phyloP scores from a whole-genome alignment of 2,888 invertebrate species.

The Ceriagrion tenellum region DNA sequence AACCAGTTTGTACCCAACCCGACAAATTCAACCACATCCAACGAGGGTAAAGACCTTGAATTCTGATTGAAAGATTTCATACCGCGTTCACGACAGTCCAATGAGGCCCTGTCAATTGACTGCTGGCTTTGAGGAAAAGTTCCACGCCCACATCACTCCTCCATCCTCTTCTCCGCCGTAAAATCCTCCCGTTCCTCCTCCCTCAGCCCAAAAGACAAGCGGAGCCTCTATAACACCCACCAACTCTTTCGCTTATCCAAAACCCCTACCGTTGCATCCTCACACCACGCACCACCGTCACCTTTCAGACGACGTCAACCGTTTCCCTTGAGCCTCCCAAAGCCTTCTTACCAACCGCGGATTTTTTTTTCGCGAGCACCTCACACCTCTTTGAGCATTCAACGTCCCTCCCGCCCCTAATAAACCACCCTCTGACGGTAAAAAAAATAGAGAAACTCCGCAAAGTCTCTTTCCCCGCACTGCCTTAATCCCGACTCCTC shows the following conservation, averaged over 20 bases:
- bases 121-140: too few relatives aligned
- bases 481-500: background rate
- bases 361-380: background rate
- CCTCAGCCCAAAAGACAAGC: too few relatives aligned
- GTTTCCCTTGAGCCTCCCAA: background rate
- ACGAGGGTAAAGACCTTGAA: too few relatives aligned
- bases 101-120: too few relatives aligned
- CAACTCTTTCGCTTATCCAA: background rate
- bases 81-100: too few relatives aligned
- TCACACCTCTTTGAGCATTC: background rate
- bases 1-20: too few relatives aligned
- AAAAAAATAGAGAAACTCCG: background rate
- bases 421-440: background rate
- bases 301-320: background rate
- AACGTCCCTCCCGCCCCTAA: background rate
- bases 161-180: background rate
- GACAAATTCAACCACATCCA: too few relatives aligned
- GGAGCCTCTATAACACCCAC: background rate
- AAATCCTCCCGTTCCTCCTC: background rate
- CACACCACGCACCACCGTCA: background rate
- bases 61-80: too few relatives aligned
- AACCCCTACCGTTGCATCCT: background rate
- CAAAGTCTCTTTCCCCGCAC: background rate
- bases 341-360: background rate
- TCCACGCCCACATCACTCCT: background rate